Percentiles rank a stretch among this genome's conserved stretches.
Evolutionary conservation across 2,113 vertebrate species (phyloP).

Genomic region (Choloepus hoffmanni): DNA sequence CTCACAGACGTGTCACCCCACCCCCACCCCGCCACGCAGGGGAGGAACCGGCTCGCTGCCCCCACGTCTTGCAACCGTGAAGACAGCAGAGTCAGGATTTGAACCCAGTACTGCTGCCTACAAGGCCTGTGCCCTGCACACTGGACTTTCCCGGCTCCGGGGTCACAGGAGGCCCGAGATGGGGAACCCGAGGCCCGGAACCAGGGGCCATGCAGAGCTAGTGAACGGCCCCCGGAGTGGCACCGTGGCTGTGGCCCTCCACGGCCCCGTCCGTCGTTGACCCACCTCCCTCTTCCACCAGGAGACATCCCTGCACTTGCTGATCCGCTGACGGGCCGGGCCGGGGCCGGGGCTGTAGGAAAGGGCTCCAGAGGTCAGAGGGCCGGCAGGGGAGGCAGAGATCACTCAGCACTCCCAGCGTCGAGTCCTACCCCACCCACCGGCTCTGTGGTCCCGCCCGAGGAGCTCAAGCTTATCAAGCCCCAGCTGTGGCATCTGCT

Average conservation of each 20-base stretch:
- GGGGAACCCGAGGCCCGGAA: not conserved
- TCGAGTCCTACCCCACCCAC: accelerated
- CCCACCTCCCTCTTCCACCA: not conserved
- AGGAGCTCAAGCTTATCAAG: too few relatives aligned
- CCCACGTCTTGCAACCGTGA: not conserved
- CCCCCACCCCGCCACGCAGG: too few relatives aligned
- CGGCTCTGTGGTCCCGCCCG: not conserved
- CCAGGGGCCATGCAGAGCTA: not conserved
- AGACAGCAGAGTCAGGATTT: not conserved
- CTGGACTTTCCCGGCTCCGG: not conserved
- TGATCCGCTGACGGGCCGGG: not conserved
- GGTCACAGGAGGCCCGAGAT: not conserved
- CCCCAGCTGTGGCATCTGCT: not conserved
- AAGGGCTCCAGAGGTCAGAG: not conserved
- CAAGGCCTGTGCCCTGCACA: not conserved
- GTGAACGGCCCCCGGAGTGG: accelerated
- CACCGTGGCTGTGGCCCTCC: not conserved
- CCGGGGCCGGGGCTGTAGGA: not conserved
- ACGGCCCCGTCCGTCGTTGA: too few relatives aligned
- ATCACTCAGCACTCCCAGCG: too few relatives aligned
- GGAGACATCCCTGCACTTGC: not conserved
- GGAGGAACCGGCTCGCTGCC: too few relatives aligned
- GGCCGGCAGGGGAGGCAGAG: not conserved
- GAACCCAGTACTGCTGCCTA: not conserved
- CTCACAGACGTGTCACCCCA: accelerated